Conservation (phyloP, 2,888 invertebrate species). For the Nephrotoma guestfalica region DNA sequence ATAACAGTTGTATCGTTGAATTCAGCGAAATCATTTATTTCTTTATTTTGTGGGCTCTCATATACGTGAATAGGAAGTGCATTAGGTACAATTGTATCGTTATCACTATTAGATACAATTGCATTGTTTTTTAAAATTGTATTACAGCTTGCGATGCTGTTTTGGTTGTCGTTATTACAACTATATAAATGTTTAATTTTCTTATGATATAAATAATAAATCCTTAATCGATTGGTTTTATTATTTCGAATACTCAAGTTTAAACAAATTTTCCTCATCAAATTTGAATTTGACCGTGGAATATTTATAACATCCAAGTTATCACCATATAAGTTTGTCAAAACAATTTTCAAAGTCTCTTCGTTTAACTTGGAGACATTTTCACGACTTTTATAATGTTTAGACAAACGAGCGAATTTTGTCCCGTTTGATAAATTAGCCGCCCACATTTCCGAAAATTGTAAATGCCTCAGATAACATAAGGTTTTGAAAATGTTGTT, state of each 20-base stretch:
- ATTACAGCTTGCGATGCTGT: no score
- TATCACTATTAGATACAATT: neutral
- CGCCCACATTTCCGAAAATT: no score
- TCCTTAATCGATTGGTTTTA: neutral
- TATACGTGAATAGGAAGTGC: neutral
- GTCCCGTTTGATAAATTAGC: no score
- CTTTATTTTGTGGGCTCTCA: neutral
- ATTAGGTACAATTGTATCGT: neutral
- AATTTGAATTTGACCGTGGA: neutral
- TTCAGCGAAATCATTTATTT: neutral
- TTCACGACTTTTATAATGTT: neutral
- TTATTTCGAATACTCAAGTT: neutral
- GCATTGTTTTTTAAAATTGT: neutral
- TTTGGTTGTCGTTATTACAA: neutral
- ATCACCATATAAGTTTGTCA: neutral
- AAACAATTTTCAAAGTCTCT: neutral
- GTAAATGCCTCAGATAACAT: no score
- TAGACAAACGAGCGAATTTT: no score
- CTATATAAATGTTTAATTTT: neutral
- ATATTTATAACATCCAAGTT: neutral
- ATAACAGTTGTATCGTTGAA: neutral
- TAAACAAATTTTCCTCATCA: neutral
- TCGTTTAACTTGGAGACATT: neutral
- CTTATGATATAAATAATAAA: neutral
- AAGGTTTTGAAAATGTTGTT: no score